These are phyloP conservation scores for Trichechus manatus DNA, from an alignment of 2,113 vertebrate genomes.

Conservation along the genomic window DNA sequence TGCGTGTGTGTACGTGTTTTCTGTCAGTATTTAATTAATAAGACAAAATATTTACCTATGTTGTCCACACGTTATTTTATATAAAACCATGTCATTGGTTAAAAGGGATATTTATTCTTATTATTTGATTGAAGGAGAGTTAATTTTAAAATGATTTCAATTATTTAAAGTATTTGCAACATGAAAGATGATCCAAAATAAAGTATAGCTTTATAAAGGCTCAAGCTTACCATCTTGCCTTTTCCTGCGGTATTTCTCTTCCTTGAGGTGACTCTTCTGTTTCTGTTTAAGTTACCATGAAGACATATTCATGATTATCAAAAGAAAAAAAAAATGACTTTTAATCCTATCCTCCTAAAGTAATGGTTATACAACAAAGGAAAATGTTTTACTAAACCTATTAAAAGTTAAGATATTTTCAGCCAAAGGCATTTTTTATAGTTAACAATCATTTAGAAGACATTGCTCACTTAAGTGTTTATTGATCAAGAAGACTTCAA, in stretches of 20 bases:
- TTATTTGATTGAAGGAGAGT: background rate
- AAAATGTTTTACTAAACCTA: background rate
- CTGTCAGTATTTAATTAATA: background rate
- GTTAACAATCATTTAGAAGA: background rate
- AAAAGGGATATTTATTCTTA: background rate
- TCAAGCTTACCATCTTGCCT: background rate
- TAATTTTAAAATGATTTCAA: slow-evolving; percentile 16
- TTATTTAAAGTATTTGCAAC: background rate
- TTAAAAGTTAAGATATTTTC: background rate
- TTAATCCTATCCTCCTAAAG: background rate
- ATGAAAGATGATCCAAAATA: background rate
- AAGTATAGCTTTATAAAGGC: background rate
- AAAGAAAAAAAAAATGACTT: background rate
- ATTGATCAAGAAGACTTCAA: background rate
- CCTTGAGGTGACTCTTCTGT: background rate
- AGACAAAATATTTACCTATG: background rate
- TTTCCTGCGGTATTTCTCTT: background rate
- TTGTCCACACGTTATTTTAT: background rate
- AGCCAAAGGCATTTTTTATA: background rate
- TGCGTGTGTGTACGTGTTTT: no score
- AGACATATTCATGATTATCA: background rate
- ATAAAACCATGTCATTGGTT: background rate
- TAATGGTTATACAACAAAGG: background rate
- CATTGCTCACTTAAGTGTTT: background rate
- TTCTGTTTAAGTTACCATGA: background rate